Evolutionary conservation across 2,888 invertebrate genomes (phyloP).

Genomic region (Epistrophe grossulariae): DNA sequence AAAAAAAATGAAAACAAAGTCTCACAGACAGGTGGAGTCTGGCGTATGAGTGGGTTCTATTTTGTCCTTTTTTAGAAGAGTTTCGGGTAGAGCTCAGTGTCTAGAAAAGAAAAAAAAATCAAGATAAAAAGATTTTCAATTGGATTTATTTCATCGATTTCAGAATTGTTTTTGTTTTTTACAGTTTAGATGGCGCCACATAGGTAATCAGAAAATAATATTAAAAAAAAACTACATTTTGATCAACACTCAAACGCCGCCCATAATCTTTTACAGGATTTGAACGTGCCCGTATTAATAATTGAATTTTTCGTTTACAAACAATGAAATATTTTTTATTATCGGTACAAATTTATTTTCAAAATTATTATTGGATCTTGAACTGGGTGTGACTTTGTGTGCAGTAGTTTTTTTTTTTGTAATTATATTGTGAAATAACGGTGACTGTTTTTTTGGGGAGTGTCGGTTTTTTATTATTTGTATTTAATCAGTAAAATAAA

Average conservation of each 20-base stretch:
- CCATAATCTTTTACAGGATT: background rate
- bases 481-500: constrained; percentile 16
- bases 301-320: constrained; percentile 7
- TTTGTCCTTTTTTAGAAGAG: constrained; percentile 12
- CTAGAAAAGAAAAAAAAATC: background rate
- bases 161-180: background rate
- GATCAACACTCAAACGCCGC: background rate
- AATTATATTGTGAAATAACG: background rate
- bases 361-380: background rate
- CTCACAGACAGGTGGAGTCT: constrained; percentile 38
- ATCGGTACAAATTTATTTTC: constrained; percentile 19
- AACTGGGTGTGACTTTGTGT: constrained; percentile 16
- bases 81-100: background rate
- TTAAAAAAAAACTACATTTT: constrained; percentile 6
- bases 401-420: background rate
- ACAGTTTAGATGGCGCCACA: constrained; percentile 22
- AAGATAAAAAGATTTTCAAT: constrained; percentile 8
- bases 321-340: constrained; percentile 32
- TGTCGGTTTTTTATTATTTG: background rate
- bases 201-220: background rate
- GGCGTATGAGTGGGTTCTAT: constrained; percentile 11
- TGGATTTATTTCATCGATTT: background rate
- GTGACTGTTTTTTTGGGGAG: background rate
- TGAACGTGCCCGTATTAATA: background rate
- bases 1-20: background rate